Base-by-base conservation (phyloP, 2,113 vertebrate species). In the Willisornis vidua region DNA sequence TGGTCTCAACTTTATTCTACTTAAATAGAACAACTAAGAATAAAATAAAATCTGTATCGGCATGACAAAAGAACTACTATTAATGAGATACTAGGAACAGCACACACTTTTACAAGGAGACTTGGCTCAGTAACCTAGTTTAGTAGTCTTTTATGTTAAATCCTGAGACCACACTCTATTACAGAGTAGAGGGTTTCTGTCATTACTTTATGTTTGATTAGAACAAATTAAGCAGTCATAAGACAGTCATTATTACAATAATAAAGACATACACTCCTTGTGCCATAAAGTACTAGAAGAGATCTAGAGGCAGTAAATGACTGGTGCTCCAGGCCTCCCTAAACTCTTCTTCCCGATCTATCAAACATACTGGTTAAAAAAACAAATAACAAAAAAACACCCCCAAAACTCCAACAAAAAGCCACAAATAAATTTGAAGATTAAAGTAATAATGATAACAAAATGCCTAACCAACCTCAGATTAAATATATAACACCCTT, bases 221-320 rank as follows among this genome's bases (percentile, higher is more conserved):
- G 48, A 85, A 23, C 3, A 33, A 82, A n/a, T 1, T 19, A 15
- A 74, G 31, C 10, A 54, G 9, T 10, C 1, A 2, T 46, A 66
- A 46, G 13, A 9, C 0, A 1, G 23, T 19, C 16, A 19, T 0
- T 1, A 37, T 12, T 10, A 24, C 22, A 39, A 5, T 0, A 7
- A 41, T 28, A 61, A 87, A 59, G 39, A 22, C 15, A 12, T 0
- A 0, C 3, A 57, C 0, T 5, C 0, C 0, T 46, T 29, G 46
- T 2, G 3, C 24, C 46, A 12, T 13, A 15, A 14, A 17, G 6
- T 16, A 9, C 41, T 29, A 54, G 8, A 4, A 6, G 14, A 13
- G 5, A 33, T 18, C 51, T 10, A 43, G 66, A 72, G 14, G 14
- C 0, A 2, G 14, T 14, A 82, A 80, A 16, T 5, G 7, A 12